Evolutionary conservation across 1,140 invertebrate genomes (phyloP), one percentile per base, ranked within the genome.

Genomic region (Drosophila pallidifrons): DNA sequence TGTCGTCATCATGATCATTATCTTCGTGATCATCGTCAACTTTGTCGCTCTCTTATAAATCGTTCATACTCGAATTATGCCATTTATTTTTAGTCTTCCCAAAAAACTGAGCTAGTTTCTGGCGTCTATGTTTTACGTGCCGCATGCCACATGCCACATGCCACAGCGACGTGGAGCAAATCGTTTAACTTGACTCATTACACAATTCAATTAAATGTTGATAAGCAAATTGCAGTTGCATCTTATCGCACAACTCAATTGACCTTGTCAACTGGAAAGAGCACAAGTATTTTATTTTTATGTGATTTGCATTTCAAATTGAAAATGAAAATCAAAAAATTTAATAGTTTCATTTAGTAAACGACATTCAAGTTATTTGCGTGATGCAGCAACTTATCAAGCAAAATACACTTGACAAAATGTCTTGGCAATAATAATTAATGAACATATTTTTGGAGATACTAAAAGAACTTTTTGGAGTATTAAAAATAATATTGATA

Each of bases 21-120:
- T 35, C 52, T 15, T 57, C 6, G 11, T 38, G 30, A 55, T 55
- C 30, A 57, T 57, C 75, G 71, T 77, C 77, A 75, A 79, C 32
- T 57, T 57, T 57, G 54, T 57, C 54, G 35, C 54, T 28, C 54
- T 28, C 11, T 71, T 55, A 85, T 85, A 83, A 73, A 77, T 83
- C 85, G 55, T 69, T 81, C 81, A 52, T 30, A 67, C 30, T 16
- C 35, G 67, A 85, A 86, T 86, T 87, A 79, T 86, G 82, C 82
- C 82, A 76, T 79, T 79, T 86, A 86, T 86, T 87, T 86, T 57
- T 87, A 86, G 82, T 52, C 61, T 59, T 60, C 66, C 43, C 46
- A 41, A 54, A 41, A 54, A 45, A 52, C 52, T 67, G 7, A 38
- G 43, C 54, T 59, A 59, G 41, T 66, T 20, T 55, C 1, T 8